Evolutionary conservation across 2,797 vertebrate genomes (phyloP).

Genomic region (Anolis apletophallus): DNA sequence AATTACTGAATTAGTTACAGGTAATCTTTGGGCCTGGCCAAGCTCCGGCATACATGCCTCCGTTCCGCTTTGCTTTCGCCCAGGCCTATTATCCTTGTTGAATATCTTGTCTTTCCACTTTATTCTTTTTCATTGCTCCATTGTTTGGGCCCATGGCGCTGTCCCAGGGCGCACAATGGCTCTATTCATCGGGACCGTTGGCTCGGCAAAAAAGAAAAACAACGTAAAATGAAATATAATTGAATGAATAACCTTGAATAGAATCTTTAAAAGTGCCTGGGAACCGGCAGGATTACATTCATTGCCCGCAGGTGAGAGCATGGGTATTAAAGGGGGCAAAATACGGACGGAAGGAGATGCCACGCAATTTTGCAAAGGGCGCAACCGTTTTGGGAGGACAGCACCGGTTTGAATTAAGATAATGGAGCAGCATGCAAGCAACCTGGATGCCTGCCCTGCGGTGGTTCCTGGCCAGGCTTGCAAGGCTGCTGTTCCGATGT

Average conservation of each 20-base stretch:
- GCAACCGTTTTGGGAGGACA: not conserved
- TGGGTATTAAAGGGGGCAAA: too few species aligned
- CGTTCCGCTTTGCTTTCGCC: not conserved
- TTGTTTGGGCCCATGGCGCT: not conserved
- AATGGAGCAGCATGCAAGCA: not conserved
- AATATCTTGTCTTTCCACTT: constrained; percentile 16
- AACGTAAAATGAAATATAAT: not conserved
- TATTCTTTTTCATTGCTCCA: not conserved
- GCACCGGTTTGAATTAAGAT: not conserved
- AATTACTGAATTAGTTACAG: not conserved
- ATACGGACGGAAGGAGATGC: not conserved
- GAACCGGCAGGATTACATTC: not conserved
- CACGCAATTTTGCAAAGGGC: not conserved
- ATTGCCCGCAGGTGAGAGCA: not conserved
- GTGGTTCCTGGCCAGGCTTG: constrained; percentile 10
- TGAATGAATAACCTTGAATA: constrained; percentile 16
- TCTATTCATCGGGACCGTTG: constrained; percentile 9
- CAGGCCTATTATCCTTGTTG: not conserved
- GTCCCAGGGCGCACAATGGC: not conserved
- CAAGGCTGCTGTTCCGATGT: not conserved
- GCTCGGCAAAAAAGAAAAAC: not conserved
- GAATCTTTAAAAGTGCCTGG: not conserved
- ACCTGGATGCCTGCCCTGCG: not conserved
- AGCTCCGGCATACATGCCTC: not conserved
- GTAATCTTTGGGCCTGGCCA: not conserved